Evolutionary conservation across 2,113 vertebrate genomes (phyloP), one percentile per base, ranked within the genome.

Genomic region (Telmatochromis brichardi): DNA sequence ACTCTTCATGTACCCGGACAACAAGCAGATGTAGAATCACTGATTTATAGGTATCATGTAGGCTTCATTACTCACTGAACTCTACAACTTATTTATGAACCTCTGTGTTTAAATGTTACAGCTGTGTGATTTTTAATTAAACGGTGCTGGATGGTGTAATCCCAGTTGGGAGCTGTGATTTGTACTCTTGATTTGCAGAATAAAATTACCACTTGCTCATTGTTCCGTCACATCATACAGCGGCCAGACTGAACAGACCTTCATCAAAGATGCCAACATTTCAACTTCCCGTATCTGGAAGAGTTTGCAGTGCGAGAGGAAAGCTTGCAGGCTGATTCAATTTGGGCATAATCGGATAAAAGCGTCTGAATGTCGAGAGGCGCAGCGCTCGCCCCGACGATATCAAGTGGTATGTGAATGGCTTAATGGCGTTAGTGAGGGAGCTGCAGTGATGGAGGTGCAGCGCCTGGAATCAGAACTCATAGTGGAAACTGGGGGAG

Each of bases 311-410:
- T 8, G 53, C 2, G 80, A 92, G 35, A 55, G 57, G 35, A 21
- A 53, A 81, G 83, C 79, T 83, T 42, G 23, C 26, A 47, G 33
- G 21, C 73, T 86, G 85, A 96, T 91, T 90, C 50, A n/a, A 96
- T 96, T 94, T 91, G 35, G 21, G 2, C 2, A 60, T 89, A 92
- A 95, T 92, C 63, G 42, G 84, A 95, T 93, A 47, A 90, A 86
- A 87, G 90, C 12, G 26, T 76, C 83, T 91, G 85, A 90, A 91
- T 58, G 63, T 82, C 2, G 54, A 45, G 84, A 88, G 86, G 79
- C 45, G 2, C 65, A 3, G 81, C 35, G 6, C 81, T 88, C 83
- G 40, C 68, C 31, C 68, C 5, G 11, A 57, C 42, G 55, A 86
- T 90, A 94, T 94, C 87, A 90, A 84, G 91, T 89, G 82, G 10